Base-by-base conservation (phyloP, 1,140 invertebrate genomes). In the Drosophila prosaltans region DNA sequence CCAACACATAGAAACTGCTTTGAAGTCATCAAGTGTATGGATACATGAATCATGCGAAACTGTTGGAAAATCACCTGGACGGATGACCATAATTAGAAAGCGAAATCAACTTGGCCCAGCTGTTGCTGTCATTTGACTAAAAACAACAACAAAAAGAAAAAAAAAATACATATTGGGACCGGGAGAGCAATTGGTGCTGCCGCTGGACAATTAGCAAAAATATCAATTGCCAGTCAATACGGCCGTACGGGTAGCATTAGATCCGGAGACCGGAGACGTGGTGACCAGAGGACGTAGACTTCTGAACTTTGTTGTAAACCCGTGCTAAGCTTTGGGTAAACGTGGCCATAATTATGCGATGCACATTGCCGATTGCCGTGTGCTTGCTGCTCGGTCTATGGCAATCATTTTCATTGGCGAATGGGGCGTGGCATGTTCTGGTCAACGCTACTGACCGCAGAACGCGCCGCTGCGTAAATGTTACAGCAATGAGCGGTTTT, bases 401-500 rank as follows among this genome's bases (percentile, higher is more conserved):
- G 58, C 24, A 59, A 76, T 78, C 73, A 67, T 48, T 70, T 75
- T 54, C 55, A 30, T 9, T 40, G 58, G 36, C 54, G 69, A 40
- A 65, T 65, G 58, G 62, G 73, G 73, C 51, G 79, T 43, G 55
- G 65, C 60, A 66, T 39, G 78, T 57, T 43, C 43, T 45, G 77
- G 76, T 60, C 62, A 64, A 40, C 65, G 78, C 61, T 65, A 62
- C 59, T 78, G 59, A 81, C 79, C 79, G 54, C 79, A 74, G 79
- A 60, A 78, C 66, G 78, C 79, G 66, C 79, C 79, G 69, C 79
- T 81, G 79, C 79, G 79, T 81, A 81, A 81, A 81, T 81, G 79
- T 81, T 70, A 81, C 79, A 81, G 79, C 79, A 81, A 81, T 81
- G 79, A 81, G 79, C 79, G 79, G 79, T 81, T 81, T 81, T 78